Evolutionary conservation across 2,888 invertebrate genomes (phyloP).

Genomic region (Cosmorhoe ocellata): DNA sequence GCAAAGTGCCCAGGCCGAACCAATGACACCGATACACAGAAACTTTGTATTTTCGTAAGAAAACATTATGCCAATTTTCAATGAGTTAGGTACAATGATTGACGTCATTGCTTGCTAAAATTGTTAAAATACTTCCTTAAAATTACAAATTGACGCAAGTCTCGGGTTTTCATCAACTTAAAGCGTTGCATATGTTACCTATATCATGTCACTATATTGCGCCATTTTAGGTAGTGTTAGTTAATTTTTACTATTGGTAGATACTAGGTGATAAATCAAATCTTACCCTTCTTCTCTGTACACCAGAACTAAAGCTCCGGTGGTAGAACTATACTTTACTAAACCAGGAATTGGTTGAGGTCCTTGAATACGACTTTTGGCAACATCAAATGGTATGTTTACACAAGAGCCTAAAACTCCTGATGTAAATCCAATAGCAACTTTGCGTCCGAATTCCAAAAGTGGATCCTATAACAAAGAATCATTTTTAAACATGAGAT

Average conservation of each 20-base stretch:
- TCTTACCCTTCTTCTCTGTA: slow-evolving; percentile 94
- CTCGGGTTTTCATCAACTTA: too few species aligned
- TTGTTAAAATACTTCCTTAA: too few species aligned
- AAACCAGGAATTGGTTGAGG: slow-evolving; percentile 89
- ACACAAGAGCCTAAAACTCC: slow-evolving; percentile 93
- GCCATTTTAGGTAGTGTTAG: too few species aligned
- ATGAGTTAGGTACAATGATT: too few species aligned
- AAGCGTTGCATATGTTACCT: too few species aligned
- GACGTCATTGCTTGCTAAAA: background rate
- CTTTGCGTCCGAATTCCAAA: slow-evolving; percentile 88
- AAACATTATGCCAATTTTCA: slow-evolving; percentile 32
- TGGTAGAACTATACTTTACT: slow-evolving; percentile 90
- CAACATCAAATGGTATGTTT: slow-evolving; percentile 98
- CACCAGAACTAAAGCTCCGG: slow-evolving; percentile 87
- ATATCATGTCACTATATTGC: too few species aligned
- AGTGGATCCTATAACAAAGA: slow-evolving; percentile 82
- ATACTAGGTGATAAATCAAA: too few species aligned
- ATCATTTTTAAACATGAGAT: slow-evolving; percentile 2
- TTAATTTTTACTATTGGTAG: too few species aligned
- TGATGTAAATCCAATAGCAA: slow-evolving; percentile 92
- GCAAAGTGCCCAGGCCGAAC: slow-evolving; percentile 40
- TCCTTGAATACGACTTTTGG: slow-evolving; percentile 97
- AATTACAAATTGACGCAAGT: too few species aligned
- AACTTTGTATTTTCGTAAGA: slow-evolving; percentile 39
- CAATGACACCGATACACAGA: slow-evolving; percentile 35